Conservation (phyloP, 1,140 invertebrate species). For the Aphidius ervi region DNA sequence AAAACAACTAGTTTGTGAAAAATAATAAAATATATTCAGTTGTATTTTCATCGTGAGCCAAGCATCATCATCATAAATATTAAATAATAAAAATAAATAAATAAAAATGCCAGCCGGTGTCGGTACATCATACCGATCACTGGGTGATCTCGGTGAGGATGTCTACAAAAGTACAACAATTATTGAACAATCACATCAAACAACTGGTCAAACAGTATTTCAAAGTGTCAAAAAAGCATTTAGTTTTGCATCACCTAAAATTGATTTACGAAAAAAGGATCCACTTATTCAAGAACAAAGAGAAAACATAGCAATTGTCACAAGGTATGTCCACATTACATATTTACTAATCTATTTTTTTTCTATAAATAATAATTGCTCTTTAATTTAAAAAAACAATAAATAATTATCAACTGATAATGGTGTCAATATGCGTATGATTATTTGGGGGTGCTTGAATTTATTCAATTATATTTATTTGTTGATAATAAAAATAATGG, state of each 20-base stretch:
- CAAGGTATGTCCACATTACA: constrained; percentile 49
- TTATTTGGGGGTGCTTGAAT: too few species aligned
- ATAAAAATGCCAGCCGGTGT: constrained; percentile 58
- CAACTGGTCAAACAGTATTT: constrained; percentile 53
- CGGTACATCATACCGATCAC: constrained; percentile 61
- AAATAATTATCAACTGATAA: too few species aligned
- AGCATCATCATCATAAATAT: constrained; percentile 19
- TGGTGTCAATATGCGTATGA: too few species aligned
- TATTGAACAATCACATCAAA: constrained; percentile 52
- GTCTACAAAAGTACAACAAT: constrained; percentile 64
- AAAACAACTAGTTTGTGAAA: not conserved
- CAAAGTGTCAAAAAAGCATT: constrained; percentile 63
- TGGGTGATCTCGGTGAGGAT: constrained; percentile 58
- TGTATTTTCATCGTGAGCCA: constrained; percentile 4
- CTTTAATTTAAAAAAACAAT: too few species aligned
- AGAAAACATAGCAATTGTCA: constrained; percentile 52
- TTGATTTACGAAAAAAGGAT: constrained; percentile 53
- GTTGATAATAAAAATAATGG: too few species aligned
- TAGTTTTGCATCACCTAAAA: constrained; percentile 54
- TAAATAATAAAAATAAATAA: constrained; percentile 10
- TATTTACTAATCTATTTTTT: too few species aligned
- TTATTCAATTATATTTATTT: too few species aligned
- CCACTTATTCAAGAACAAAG: constrained; percentile 52
- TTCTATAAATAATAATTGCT: too few species aligned
- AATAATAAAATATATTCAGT: not conserved